phyloP scores from a whole-genome alignment of 2,888 invertebrate genomes.

The Liopterus haemorrhoidalis region DNA sequence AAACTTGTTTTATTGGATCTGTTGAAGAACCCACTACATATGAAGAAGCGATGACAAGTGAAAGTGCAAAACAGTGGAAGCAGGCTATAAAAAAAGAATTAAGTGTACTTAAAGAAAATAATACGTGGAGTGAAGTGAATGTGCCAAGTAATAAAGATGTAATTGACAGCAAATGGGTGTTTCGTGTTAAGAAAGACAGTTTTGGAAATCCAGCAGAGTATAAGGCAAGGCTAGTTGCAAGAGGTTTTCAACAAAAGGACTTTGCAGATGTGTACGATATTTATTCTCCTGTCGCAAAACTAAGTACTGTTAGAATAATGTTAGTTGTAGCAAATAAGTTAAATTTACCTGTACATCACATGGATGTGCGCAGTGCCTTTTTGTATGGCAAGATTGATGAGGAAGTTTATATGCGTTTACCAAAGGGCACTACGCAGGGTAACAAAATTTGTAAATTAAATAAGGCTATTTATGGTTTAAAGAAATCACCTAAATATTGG shows the following conservation, averaged over 20 bases:
- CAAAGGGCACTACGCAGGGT: conserved; percentile 3
- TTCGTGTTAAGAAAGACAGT: too few relatives aligned
- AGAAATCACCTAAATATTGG: conserved; percentile 25
- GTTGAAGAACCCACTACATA: too few relatives aligned
- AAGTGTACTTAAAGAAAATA: too few relatives aligned
- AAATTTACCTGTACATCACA: conserved; percentile 21
- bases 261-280: conserved; percentile 17
- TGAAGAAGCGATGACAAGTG: too few relatives aligned
- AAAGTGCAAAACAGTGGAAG: too few relatives aligned
- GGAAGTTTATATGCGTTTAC: conserved; percentile 22
- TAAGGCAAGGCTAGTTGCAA: conserved; percentile 28
- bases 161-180: background rate
- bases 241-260: conserved; percentile 26
- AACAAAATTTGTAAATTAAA: conserved; percentile 22
- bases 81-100: too few relatives aligned
- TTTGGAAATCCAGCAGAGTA: conserved; percentile 6
- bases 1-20: too few relatives aligned
- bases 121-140: too few relatives aligned
- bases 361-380: conserved; percentile 29
- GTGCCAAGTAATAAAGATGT: background rate
- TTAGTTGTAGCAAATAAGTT: conserved; percentile 24
- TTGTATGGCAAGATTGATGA: conserved; percentile 27
- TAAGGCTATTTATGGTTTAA: conserved; percentile 26
- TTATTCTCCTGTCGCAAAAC: conserved; percentile 28
- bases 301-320: conserved; percentile 27